phyloP scores from a whole-genome alignment of 2,888 invertebrate genomes.

The Odiellus spinosus region DNA sequence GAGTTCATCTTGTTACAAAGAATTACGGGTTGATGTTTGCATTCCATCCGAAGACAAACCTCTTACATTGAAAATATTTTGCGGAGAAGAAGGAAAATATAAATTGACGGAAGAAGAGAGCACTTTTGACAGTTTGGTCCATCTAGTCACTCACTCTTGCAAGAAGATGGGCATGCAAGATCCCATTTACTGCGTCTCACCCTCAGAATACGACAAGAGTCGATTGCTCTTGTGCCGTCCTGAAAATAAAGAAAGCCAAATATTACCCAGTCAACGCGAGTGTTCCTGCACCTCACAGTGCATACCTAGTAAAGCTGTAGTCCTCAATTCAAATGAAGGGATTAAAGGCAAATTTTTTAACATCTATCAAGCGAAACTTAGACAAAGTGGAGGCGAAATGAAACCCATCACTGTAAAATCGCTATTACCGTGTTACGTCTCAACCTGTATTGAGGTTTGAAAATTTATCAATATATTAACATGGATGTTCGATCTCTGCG shows the following conservation, averaged over 20 bases:
- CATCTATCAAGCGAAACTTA: slow-evolving; percentile 5
- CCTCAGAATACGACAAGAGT: slow-evolving; percentile 67
- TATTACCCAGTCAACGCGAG: slow-evolving; percentile 28
- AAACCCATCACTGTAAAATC: slow-evolving; percentile 59
- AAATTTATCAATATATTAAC: no score
- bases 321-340: slow-evolving; percentile 2
- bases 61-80: slow-evolving; percentile 9
- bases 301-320: slow-evolving; percentile 33
- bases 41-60: slow-evolving; percentile 4
- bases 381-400: slow-evolving; percentile 7
- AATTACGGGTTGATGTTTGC: slow-evolving; percentile 57
- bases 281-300: slow-evolving; percentile 39
- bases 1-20: slow-evolving; percentile 60
- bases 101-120: slow-evolving; percentile 5
- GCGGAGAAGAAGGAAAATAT: slow-evolving; percentile 7
- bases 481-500: no score
- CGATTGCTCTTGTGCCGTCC: slow-evolving; percentile 47
- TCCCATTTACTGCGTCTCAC: slow-evolving; percentile 59
- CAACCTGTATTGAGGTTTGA: slow-evolving; percentile 44
- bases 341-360: slow-evolving; percentile 6
- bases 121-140: slow-evolving; percentile 40
- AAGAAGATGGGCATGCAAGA: slow-evolving; percentile 35
- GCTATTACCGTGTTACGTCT: slow-evolving; percentile 46
- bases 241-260: slow-evolving; percentile 35
- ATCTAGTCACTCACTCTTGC: slow-evolving; percentile 36